Evolutionary conservation across 2,797 vertebrate genomes (phyloP), one percentile per base, ranked within the genome.

Genomic region (Aratinga solstitialis): DNA sequence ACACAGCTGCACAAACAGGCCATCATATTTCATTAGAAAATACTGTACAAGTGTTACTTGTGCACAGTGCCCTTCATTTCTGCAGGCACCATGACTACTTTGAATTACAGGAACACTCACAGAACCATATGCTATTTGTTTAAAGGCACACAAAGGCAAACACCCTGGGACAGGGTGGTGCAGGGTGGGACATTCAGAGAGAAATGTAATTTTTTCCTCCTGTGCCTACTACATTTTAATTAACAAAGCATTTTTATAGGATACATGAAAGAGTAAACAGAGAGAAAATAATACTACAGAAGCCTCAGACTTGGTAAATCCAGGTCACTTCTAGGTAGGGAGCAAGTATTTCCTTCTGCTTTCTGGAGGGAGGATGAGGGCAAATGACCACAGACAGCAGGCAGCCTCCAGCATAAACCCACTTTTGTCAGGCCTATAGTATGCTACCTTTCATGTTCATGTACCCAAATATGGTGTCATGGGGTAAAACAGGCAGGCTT

Each of bases 1-100:
- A 91, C 82, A 62, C 92, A 96, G 95, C 66, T 95, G 82, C 84
- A 86, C 69, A 96, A 95, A 95, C 2, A 10, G 54, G 84, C 79
- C 89, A 87, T 92, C 58, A 0, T 22, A 42, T 79, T 87, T 66
- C 38, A 81, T 96, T 87, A 94, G 73, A 85, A 89, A 83, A 80
- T 36, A 72, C 38, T 1, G 0, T 45, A 24, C 59, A 84, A 79
- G 58, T 72, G 69, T 50, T 75, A 68, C 0, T 3, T 81, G 61
- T 75, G 66, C 0, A 0, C 0, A 2, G 38, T 50, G 43, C 65
- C 56, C 63, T 81, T 74, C 47, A 65, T 32, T 91, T 94, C 74
- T 91, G 62, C 79, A 63, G 43, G n/a, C 85, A 79, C 48, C 38
- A 11, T 2, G 18, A 69, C 47, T 69, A 72, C 71, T 81, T 43